Evolutionary conservation across 2,888 invertebrate genomes (phyloP).

Genomic region (Morpho deidamia): DNA sequence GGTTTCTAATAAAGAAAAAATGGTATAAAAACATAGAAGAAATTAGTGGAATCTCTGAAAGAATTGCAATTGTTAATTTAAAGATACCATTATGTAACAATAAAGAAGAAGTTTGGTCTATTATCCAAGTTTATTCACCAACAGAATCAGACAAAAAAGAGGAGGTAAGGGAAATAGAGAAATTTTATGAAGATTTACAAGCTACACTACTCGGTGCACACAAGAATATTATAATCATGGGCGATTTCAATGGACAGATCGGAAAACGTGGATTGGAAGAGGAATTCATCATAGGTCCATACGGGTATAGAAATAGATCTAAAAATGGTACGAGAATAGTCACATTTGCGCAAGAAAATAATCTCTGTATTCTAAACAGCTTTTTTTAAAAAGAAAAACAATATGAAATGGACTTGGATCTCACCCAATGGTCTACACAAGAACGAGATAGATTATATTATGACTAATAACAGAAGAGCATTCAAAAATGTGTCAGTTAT

Average conservation of each 20-base stretch:
- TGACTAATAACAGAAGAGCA: no score
- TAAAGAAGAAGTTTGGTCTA: constrained; percentile 18
- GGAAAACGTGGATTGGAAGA: constrained; percentile 17
- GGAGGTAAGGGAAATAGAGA: constrained; percentile 13
- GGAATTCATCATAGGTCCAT: constrained; percentile 17
- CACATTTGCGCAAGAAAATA: constrained; percentile 18
- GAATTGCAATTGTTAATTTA: constrained; percentile 23
- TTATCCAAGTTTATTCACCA: constrained; percentile 25
- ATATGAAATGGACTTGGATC: constrained; percentile 24
- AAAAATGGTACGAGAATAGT: constrained; percentile 9
- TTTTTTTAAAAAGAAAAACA: constrained; percentile 7
- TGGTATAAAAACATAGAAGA: constrained; percentile 14
- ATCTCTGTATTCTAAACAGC: constrained; percentile 13
- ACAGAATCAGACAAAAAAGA: constrained; percentile 22
- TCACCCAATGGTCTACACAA: no score
- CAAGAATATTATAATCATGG: constrained; percentile 23
- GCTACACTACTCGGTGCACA: constrained; percentile 4
- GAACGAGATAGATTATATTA: no score
- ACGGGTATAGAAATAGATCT: constrained; percentile 16
- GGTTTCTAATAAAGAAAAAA: constrained; percentile 14
- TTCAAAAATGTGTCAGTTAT: no score
- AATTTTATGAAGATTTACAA: constrained; percentile 7
- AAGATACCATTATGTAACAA: constrained; percentile 3
- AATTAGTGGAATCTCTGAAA: constrained; percentile 25
- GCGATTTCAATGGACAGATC: constrained; percentile 26